These are phyloP conservation scores for Macrosteles quadrilineatus DNA, from an alignment of 1,140 invertebrate species.

Conservation along the genomic window DNA sequence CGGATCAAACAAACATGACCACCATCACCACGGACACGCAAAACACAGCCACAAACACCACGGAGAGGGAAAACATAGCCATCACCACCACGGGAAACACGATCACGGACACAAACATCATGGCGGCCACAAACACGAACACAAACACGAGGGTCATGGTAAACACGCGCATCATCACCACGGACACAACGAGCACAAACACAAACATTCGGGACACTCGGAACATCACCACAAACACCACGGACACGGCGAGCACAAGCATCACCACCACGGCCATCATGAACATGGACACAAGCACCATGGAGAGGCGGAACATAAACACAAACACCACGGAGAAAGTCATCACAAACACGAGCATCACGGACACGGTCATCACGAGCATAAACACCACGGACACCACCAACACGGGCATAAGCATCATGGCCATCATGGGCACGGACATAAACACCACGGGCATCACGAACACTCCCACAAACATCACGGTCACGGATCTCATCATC, in stretches of 20 bases:
- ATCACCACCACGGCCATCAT: background rate
- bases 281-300: slow-evolving; percentile 8
- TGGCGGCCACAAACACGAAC: slow-evolving; percentile 3
- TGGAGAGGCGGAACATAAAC: slow-evolving; percentile 18
- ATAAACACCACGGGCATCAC: background rate
- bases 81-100: slow-evolving; percentile 6
- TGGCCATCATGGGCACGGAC: background rate
- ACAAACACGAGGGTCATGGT: slow-evolving; percentile 13
- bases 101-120: slow-evolving; percentile 15
- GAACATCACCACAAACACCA: slow-evolving; percentile 28
- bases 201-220: slow-evolving; percentile 29
- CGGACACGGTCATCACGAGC: slow-evolving; percentile 12
- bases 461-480: slow-evolving; percentile 22
- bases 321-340: slow-evolving; percentile 24
- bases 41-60: slow-evolving; percentile 25
- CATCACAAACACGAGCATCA: slow-evolving; percentile 14
- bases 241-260: slow-evolving; percentile 5
- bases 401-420: slow-evolving; percentile 22
- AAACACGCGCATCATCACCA: slow-evolving; percentile 21
- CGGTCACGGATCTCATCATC: background rate
- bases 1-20: background rate
- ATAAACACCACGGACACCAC: slow-evolving; percentile 27
- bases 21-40: slow-evolving; percentile 6
- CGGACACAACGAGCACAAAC: slow-evolving; percentile 21
- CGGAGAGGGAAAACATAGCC: slow-evolving; percentile 14